Base-by-base conservation (phyloP, 2,888 invertebrate species). In the Orchesellides sinensis region DNA sequence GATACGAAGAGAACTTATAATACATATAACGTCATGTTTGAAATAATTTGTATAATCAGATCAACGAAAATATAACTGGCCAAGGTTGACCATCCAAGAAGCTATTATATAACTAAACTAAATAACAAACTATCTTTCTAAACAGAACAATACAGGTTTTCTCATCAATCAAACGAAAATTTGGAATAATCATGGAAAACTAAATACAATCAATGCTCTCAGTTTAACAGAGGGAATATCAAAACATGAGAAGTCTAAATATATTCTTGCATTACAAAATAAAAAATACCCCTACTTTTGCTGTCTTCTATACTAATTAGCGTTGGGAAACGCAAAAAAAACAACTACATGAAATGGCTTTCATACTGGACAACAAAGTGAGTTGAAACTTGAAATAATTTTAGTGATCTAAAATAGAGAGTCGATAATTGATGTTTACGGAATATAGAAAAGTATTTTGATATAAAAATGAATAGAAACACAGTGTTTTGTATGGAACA, bases 71-170 rank as follows among this genome's bases (percentile, higher is more conserved):
- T 54, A 56, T 66, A 6, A 35, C 19, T 69, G 69, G 69, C 49
- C 54, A 29, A 21, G 59, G 72, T 72, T 63, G 29, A 49, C 49
- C 73, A 73, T 73, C 63, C 61, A 63, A 45, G 49, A 73, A 49
- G 49, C 73, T 73, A 52, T n/a, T 19, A 32, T 63, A 14, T 65
- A 65, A 23, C n/a, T 14, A 40, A n/a, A 35, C 56, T 40, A 56
- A 63, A 40, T 8, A 69, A 70, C 17, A 47, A 52, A 19, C 25
- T 61, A 73, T 73, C 61, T 73, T 73, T 73, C 73, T 61, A n/a
- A 61, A 72, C 72, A 45, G 19, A 59, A 72, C 56, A 59, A 45
- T 59, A 68, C 14, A 69, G 12, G 49, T 14, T 47, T 29, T 27
- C 32, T 14, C 56, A 49, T 73, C 52, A 49, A 52, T 52, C 29